Conservation (phyloP, 2,797 vertebrate genomes). For the Delichon dasypus region DNA sequence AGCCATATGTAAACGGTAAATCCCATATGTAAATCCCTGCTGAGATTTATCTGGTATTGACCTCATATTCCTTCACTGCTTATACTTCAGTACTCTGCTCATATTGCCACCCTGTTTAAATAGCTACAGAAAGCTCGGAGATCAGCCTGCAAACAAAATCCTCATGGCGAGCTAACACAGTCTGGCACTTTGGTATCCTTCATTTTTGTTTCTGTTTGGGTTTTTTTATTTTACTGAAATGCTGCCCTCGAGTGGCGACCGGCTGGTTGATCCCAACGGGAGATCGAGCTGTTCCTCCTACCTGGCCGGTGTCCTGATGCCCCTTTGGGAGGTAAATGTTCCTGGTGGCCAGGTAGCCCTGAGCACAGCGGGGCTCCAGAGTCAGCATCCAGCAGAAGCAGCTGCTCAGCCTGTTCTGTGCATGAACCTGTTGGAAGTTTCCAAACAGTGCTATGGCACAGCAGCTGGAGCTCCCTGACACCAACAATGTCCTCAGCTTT, state of each 20-base stretch:
- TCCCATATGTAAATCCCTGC: not conserved
- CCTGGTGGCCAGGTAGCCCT: not conserved
- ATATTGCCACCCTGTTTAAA: not conserved
- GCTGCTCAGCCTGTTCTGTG: not conserved
- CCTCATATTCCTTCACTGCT: not conserved
- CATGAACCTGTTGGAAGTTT: accelerated
- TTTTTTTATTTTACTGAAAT: not conserved
- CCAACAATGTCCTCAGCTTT: not conserved
- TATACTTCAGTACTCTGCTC: not conserved
- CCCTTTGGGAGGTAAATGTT: not conserved
- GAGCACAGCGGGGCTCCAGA: accelerated
- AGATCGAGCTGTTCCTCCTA: not conserved
- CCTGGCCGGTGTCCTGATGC: not conserved
- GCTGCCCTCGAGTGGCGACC: constrained; percentile 32
- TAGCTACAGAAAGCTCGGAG: not conserved
- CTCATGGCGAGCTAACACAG: not conserved
- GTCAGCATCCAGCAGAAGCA: not conserved
- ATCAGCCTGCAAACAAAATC: not conserved
- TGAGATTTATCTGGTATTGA: not conserved
- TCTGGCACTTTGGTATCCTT: not conserved
- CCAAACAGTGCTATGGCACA: not conserved
- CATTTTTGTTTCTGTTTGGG: accelerated
- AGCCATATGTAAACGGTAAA: not conserved
- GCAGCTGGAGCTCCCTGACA: not conserved
- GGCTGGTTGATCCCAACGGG: not conserved